Base-by-base conservation (phyloP, 1,140 invertebrate genomes). In the Zaprionus gabonicus region DNA sequence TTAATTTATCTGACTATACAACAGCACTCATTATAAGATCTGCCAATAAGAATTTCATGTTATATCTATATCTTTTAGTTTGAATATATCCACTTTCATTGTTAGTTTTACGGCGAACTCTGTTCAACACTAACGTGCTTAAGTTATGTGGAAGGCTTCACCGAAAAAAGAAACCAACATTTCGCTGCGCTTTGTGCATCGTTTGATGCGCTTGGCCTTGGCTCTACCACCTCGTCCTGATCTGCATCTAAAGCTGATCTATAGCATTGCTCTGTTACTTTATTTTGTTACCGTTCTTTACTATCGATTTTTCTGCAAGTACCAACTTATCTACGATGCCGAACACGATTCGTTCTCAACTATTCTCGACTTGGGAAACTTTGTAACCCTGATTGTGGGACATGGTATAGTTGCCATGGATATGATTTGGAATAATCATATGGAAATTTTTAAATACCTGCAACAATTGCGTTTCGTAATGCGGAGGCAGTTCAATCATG, bases 181-280 rank as follows among this genome's bases (percentile, higher is more conserved):
- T 2, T 64, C 46, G 31, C 27, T 65, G 20, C 62, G 10, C 9
- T n/a, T 34, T 9, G 25, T 65, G 13, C 28, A 17, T 4, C 46
- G 28, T 6, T 4, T 53, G 4, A 65, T 51, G 60, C 28, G n/a
- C 20, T 64, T n/a, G 7, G 10, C 46, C 1, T 15, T 51, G 17
- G 15, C 36, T 25, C 27, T 65, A 9, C 62, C 62, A 7, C 46
- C 62, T 25, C 28, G 31, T 12, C 23, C 62, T 9, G 13, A 65
- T n/a, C 31, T 6, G 0, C 6, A 25, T 13, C 28, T 51, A 0
- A 64, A 51, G 4, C 17, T 64, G 1, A 3, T 51, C 1, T 65
- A 65, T 15, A 53, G 3, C 23, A 27, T 17, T 1, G 31, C 3
- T 5, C 6, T 36, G 17, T 13, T 65, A 12, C 3, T 13, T 5